Evolutionary conservation across 2,113 vertebrate genomes (phyloP).

Genomic region (Uria aalge): DNA sequence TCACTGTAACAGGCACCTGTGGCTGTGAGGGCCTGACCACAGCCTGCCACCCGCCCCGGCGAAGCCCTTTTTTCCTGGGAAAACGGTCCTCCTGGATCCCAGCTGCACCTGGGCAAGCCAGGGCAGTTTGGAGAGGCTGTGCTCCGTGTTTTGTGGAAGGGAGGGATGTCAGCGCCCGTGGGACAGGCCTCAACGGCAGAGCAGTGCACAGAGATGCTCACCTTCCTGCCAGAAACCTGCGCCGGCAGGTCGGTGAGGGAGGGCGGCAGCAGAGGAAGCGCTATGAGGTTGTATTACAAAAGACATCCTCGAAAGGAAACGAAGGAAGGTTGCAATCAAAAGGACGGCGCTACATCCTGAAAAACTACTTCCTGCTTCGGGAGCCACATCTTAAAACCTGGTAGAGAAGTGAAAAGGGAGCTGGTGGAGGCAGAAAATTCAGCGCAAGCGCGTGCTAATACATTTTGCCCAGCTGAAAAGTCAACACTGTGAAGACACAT

Average conservation of each 20-base stretch:
- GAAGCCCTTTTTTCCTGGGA: background rate
- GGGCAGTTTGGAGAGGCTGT: background rate
- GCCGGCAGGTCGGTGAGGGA: background rate
- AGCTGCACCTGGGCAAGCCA: background rate
- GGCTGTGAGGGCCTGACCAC: background rate
- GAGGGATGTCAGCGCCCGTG: background rate
- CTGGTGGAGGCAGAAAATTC: background rate
- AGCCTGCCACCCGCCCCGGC: background rate
- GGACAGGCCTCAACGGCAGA: background rate
- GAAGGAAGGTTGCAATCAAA: background rate
- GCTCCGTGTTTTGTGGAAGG: rapidly evolving
- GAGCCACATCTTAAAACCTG: background rate
- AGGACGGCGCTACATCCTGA: background rate
- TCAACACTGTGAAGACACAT: background rate
- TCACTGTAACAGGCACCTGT: rapidly evolving
- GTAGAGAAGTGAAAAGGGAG: background rate
- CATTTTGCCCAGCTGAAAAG: background rate
- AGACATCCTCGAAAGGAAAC: background rate
- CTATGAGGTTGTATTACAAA: background rate
- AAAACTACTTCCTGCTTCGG: background rate
- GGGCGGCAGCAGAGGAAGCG: background rate
- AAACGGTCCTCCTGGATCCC: background rate
- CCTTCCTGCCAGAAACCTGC: background rate
- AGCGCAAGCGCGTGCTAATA: rapidly evolving
- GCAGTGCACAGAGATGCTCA: background rate